Evolutionary conservation across 1,140 invertebrate genomes (phyloP).

Genomic region (Lasioglossum baleicum): DNA sequence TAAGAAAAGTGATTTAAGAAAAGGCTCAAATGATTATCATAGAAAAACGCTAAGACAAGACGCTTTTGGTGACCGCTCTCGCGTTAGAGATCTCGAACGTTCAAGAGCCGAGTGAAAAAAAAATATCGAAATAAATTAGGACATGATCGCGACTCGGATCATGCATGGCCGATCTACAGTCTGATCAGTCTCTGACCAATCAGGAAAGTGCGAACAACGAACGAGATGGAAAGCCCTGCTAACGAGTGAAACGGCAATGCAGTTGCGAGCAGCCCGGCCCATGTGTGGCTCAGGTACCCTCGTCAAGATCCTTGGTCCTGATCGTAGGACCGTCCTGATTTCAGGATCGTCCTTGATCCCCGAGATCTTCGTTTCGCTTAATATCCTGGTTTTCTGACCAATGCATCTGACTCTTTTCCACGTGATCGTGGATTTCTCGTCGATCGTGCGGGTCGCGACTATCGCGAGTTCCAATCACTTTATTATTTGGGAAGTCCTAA

Average conservation of each 20-base stretch:
- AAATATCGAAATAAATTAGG: slow-evolving; percentile 49
- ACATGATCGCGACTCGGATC: slow-evolving; percentile 62
- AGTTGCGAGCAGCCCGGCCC: slow-evolving; percentile 78
- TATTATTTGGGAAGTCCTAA: too few relatives aligned
- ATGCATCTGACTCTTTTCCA: slow-evolving; percentile 53
- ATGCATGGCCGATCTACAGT: slow-evolving; percentile 63
- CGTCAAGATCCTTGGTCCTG: slow-evolving; percentile 65
- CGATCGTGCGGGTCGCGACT: slow-evolving; percentile 45
- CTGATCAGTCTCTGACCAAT: slow-evolving; percentile 71
- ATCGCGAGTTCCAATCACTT: neutral
- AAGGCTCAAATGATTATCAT: too few relatives aligned
- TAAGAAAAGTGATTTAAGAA: too few relatives aligned
- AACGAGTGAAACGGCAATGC: slow-evolving; percentile 78
- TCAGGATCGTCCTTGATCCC: slow-evolving; percentile 58
- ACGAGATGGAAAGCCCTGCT: slow-evolving; percentile 77
- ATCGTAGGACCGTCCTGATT: slow-evolving; percentile 50
- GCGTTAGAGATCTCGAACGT: slow-evolving; percentile 41
- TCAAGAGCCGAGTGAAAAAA: slow-evolving; percentile 38
- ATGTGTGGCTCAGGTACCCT: slow-evolving; percentile 79
- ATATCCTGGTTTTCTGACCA: slow-evolving; percentile 56
- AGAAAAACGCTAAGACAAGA: neutral
- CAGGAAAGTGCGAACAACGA: slow-evolving; percentile 76
- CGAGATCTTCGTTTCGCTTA: slow-evolving; percentile 60
- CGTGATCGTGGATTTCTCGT: slow-evolving; percentile 48
- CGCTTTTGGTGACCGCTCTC: slow-evolving; percentile 51